A percentile compares a stretch with the other conserved stretches of the same genome.
These are phyloP conservation scores for Anser cygnoides DNA, from an alignment of 2,113 vertebrate species.

Conservation along the genomic window DNA sequence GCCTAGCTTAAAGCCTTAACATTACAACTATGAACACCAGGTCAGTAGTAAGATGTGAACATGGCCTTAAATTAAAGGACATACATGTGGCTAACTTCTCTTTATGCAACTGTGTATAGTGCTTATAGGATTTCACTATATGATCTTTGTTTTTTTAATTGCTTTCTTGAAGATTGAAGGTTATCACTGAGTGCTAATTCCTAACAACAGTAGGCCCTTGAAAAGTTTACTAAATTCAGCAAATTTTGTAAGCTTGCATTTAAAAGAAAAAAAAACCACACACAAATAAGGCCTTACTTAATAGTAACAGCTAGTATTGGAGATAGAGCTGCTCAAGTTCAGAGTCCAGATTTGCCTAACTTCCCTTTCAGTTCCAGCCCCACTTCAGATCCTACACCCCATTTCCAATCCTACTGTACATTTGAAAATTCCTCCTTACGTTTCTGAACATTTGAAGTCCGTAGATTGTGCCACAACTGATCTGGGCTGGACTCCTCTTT, in stretches of 20 bases:
- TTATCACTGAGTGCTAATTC: not conserved
- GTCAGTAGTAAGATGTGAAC: not conserved
- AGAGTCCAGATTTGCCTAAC: not conserved
- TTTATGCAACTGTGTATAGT: not conserved
- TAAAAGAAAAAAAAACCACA: not conserved
- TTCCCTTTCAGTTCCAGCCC: not conserved
- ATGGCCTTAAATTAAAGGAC: not conserved
- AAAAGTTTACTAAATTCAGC: not conserved
- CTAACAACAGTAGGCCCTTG: not conserved
- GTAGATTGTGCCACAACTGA: conserved; percentile 26
- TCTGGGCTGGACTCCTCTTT: conserved; percentile 17
- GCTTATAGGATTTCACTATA: not conserved
- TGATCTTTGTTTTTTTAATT: not conserved
- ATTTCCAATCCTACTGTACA: not conserved
- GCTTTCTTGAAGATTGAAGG: not conserved
- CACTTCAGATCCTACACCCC: not conserved
- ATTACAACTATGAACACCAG: not conserved
- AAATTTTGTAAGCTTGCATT: not conserved
- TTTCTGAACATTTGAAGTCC: conserved; percentile 21
- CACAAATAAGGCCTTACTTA: not conserved
- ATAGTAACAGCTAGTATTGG: not conserved
- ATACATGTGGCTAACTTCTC: not conserved
- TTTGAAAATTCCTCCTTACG: conserved; percentile 40
- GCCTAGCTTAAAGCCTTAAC: not conserved
- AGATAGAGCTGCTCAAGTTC: not conserved